phyloP scores from a whole-genome alignment of 2,888 invertebrate species.

The Carcina quercana region DNA sequence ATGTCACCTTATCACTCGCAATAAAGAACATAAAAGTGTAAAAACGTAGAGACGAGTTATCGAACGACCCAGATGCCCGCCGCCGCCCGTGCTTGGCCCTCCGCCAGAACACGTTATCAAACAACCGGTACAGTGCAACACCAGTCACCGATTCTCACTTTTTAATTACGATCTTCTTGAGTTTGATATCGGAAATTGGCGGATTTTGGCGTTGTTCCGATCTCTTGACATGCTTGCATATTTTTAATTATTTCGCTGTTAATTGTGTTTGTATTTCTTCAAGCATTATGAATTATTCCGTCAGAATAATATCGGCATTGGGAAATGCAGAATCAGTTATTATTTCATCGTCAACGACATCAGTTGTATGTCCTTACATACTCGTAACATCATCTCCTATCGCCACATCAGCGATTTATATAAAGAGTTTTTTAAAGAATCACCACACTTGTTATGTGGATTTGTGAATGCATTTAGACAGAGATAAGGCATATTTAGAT shows the following conservation, averaged over 20 bases:
- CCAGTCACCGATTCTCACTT: constrained; percentile 57
- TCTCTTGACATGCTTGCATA: constrained; percentile 8
- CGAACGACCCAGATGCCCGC: constrained; percentile 52
- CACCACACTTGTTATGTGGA: no score
- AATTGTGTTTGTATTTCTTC: no score
- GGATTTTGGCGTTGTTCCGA: constrained; percentile 14
- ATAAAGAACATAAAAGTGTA: constrained; percentile 10
- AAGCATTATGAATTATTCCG: no score
- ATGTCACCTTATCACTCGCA: constrained; percentile 10
- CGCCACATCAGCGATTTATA: no score
- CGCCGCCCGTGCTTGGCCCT: constrained; percentile 50
- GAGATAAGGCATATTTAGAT: no score
- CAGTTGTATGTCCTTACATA: no score
- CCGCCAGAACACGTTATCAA: constrained; percentile 57
- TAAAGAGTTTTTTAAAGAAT: no score
- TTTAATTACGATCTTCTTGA: constrained; percentile 62
- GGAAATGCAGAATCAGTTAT: no score
- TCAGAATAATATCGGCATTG: no score
- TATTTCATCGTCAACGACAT: no score
- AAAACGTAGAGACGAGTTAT: constrained; percentile 4
- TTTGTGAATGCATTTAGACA: no score
- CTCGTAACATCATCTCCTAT: no score
- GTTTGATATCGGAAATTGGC: constrained; percentile 36
- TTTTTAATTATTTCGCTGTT: constrained; percentile 4
- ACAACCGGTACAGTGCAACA: constrained; percentile 43